These are phyloP conservation scores for Monoplex corrugatus DNA, from an alignment of 2,888 invertebrate species.

Conservation along the genomic window DNA sequence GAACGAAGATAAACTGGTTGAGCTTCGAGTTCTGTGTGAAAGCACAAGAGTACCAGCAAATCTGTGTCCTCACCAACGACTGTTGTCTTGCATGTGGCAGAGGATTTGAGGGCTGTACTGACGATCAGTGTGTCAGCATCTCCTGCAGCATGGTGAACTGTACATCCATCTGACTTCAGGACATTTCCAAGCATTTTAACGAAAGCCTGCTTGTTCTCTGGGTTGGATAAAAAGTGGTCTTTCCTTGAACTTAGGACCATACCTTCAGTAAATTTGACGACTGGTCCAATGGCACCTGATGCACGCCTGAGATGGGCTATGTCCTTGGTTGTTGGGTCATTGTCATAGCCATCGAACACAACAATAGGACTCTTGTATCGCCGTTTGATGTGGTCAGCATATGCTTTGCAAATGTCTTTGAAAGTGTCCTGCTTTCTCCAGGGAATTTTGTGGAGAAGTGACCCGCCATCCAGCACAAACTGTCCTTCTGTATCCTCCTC, in stretches of 20 bases:
- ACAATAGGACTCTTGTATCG: slow-evolving; percentile 48
- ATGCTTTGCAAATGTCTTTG: slow-evolving; percentile 39
- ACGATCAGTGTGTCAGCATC: slow-evolving; percentile 69
- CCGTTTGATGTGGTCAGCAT: slow-evolving; percentile 44
- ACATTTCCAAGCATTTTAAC: slow-evolving; percentile 56
- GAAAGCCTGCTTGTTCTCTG: slow-evolving; percentile 65
- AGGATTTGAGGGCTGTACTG: slow-evolving; percentile 56
- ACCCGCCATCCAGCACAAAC: slow-evolving; percentile 56
- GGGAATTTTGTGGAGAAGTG: slow-evolving; percentile 54
- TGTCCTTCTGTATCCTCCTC: neutral
- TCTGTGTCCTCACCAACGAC: slow-evolving; percentile 61
- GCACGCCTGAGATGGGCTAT: slow-evolving; percentile 53
- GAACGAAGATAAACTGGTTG: slow-evolving; percentile 44
- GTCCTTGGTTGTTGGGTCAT: slow-evolving; percentile 56
- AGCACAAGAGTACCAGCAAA: slow-evolving; percentile 56
- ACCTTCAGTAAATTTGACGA: slow-evolving; percentile 57
- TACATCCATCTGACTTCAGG: slow-evolving; percentile 43
- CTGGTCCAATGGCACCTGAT: slow-evolving; percentile 49
- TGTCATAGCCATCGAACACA: slow-evolving; percentile 61
- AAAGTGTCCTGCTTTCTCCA: slow-evolving; percentile 52
- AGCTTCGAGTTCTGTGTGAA: slow-evolving; percentile 5
- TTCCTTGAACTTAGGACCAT: slow-evolving; percentile 61
- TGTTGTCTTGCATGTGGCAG: slow-evolving; percentile 45
- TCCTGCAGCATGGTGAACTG: slow-evolving; percentile 57
- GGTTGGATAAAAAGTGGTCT: slow-evolving; percentile 63